Conservation (phyloP, 2,113 vertebrate species). For the Semnornis frantzii region DNA sequence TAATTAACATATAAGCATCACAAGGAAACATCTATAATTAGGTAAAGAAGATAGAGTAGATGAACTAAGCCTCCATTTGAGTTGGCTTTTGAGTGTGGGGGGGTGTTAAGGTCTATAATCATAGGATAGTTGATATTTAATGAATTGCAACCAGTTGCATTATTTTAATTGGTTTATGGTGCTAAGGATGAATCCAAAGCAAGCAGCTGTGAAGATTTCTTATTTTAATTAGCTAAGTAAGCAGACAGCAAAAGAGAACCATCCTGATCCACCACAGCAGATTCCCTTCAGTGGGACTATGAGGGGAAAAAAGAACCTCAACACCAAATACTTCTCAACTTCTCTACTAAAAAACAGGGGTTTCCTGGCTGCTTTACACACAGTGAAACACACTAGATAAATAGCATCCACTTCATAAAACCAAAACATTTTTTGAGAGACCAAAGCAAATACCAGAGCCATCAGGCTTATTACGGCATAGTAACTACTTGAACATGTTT, state of each 20-base stretch:
- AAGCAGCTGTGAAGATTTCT: constrained; percentile 76
- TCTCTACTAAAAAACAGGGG: constrained; percentile 1
- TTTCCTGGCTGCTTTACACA: constrained; percentile 46
- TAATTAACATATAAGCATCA: neutral
- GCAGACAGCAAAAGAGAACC: constrained; percentile 60
- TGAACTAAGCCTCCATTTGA: neutral
- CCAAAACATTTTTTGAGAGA: neutral
- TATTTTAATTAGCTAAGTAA: constrained; percentile 79
- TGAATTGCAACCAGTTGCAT: constrained; percentile 61
- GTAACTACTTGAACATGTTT: neutral
- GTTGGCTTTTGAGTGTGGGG: neutral
- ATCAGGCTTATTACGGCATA: neutral
- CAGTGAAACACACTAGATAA: constrained; percentile 45
- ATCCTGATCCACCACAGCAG: constrained; percentile 32
- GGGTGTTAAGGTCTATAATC: neutral
- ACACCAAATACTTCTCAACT: neutral
- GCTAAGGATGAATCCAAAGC: constrained; percentile 72
- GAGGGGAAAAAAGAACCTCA: neutral
- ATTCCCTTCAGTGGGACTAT: constrained; percentile 14
- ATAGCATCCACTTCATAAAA: neutral
- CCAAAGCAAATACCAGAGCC: neutral
- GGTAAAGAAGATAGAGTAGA: neutral
- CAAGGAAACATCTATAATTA: neutral
- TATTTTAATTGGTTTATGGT: constrained; percentile 77
- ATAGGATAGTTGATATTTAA: constrained; percentile 58